These are phyloP conservation scores for Spermophilus dauricus DNA, from an alignment of 2,113 vertebrate genomes.

Conservation along the genomic window DNA sequence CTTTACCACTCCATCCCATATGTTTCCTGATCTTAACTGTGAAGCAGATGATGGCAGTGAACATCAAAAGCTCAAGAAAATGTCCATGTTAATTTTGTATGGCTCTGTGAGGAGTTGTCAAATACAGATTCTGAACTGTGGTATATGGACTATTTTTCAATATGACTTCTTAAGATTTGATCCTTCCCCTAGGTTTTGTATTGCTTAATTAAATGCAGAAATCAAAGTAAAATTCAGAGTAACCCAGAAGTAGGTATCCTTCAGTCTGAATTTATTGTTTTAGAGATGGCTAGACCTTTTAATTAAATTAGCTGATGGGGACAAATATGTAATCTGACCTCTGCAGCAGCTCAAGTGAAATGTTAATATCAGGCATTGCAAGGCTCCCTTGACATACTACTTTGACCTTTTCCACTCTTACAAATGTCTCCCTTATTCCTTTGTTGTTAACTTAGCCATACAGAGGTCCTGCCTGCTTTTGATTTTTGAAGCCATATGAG, in stretches of 20 bases:
- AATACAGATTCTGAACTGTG: conserved; percentile 29
- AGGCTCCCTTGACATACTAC: conserved; percentile 61
- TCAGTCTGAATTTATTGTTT: conserved; percentile 66
- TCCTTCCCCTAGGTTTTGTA: conserved; percentile 63
- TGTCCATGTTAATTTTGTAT: conserved; percentile 66
- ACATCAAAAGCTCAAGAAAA: conserved; percentile 70
- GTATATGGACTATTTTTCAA: conserved; percentile 36
- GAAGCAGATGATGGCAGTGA: conserved; percentile 54
- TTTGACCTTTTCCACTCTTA: conserved; percentile 76
- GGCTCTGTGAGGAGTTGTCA: conserved; percentile 45
- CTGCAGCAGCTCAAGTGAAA: conserved; percentile 66
- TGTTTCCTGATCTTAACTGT: conserved; percentile 64
- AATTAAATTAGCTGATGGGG: conserved; percentile 78
- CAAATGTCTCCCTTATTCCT: conserved; percentile 68
- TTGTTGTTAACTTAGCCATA: conserved; percentile 71
- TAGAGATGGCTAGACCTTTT: conserved; percentile 71
- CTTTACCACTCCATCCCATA: conserved; percentile 62
- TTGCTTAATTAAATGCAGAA: conserved; percentile 70
- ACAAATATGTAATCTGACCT: conserved; percentile 75
- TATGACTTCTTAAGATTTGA: conserved; percentile 34
- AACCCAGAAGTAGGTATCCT: conserved; percentile 53
- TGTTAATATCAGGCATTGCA: conserved; percentile 66
- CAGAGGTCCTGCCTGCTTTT: conserved; percentile 70
- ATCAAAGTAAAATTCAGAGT: conserved; percentile 69
- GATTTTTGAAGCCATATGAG: conserved; percentile 66